phyloP scores from a whole-genome alignment of 2,113 vertebrate species.

The Chlorodrepanis virens region DNA sequence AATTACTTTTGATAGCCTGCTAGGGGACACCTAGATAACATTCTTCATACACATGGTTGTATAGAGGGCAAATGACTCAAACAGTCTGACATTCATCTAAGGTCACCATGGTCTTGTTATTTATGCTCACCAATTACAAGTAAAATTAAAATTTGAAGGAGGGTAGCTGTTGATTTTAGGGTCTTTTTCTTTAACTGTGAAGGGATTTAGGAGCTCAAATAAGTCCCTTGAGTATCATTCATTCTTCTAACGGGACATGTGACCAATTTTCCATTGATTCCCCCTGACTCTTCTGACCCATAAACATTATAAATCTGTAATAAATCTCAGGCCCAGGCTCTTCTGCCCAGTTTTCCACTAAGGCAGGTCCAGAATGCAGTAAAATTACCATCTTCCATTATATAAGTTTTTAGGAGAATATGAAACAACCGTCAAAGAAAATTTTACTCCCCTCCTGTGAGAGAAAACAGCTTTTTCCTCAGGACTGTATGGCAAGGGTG shows the following conservation, averaged over 20 bases:
- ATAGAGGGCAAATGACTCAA: background rate
- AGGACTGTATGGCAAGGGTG: background rate
- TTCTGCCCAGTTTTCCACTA: background rate
- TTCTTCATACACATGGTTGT: background rate
- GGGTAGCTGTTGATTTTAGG: background rate
- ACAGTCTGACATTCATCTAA: background rate
- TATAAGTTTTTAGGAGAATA: background rate
- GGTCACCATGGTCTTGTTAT: background rate
- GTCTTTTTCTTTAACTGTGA: background rate
- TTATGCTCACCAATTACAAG: background rate
- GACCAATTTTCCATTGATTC: background rate
- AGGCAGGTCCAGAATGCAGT: background rate
- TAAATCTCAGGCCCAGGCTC: background rate
- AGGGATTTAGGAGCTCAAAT: background rate
- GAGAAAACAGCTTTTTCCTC: background rate
- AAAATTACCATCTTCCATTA: background rate
- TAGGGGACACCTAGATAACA: background rate
- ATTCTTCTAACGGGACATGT: background rate
- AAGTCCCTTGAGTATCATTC: background rate
- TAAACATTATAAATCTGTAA: background rate
- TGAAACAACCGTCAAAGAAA: background rate
- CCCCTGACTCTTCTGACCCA: background rate
- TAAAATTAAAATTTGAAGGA: background rate
- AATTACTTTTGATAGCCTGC: background rate
- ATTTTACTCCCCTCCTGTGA: background rate